Percentiles rank a stretch among this genome's conserved stretches.
phyloP scores from a whole-genome alignment of 1,140 invertebrate species.

The Muscidifurax raptorellus region DNA sequence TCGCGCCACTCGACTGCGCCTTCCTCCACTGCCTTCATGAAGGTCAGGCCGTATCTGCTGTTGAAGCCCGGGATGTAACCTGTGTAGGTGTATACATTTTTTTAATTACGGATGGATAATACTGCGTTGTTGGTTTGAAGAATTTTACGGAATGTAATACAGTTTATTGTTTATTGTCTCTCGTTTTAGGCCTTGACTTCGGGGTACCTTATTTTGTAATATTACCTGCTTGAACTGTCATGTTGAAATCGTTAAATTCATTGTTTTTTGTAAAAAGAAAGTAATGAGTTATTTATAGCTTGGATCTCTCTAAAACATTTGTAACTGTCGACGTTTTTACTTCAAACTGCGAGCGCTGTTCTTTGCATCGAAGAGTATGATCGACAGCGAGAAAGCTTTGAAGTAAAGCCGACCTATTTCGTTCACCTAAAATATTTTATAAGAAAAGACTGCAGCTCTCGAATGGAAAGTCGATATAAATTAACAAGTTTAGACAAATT shows the following conservation, averaged over 20 bases:
- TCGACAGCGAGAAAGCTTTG: neutral
- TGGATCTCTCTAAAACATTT: too few species aligned
- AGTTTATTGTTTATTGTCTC: too few species aligned
- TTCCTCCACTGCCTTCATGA: conserved; percentile 81
- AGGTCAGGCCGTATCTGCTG: conserved; percentile 81
- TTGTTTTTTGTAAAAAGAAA: too few species aligned
- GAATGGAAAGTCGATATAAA: neutral
- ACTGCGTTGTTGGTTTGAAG: too few species aligned
- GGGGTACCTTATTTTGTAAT: too few species aligned
- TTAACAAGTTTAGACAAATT: neutral
- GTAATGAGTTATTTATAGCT: too few species aligned
- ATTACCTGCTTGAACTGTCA: neutral
- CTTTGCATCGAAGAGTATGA: neutral
- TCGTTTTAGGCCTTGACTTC: too few species aligned
- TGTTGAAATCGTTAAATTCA: neutral
- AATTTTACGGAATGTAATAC: too few species aligned
- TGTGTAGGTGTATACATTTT: conserved; percentile 51
- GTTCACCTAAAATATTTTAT: neutral
- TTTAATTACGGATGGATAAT: too few species aligned
- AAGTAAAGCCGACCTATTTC: conserved; percentile 7
- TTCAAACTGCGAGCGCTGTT: neutral
- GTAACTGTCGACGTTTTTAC: neutral
- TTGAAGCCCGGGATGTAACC: conserved; percentile 80
- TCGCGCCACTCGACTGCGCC: conserved; percentile 80
- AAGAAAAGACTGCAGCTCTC: neutral